A percentile compares a stretch with the other conserved stretches of the same genome.
Conservation (phyloP, 2,888 invertebrate species). For the Melieria crassipennis region DNA sequence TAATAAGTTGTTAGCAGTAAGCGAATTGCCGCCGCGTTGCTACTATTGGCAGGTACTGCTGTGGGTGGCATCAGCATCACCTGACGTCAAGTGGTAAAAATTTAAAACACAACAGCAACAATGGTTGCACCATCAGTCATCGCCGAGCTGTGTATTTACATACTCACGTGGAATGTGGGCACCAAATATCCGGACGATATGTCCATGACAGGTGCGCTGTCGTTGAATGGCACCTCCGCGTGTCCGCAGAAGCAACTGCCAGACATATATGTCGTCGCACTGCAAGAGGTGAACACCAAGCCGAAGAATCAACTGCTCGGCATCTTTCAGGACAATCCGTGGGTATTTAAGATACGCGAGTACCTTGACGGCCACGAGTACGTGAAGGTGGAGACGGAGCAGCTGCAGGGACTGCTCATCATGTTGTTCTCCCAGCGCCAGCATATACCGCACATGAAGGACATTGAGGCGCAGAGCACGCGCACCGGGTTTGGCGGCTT, state of each 20-base stretch:
- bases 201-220: constrained; percentile 75
- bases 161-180: constrained; percentile 92
- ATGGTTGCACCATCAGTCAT: constrained; percentile 45
- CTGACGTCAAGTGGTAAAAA: constrained; percentile 13
- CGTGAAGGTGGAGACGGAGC: constrained; percentile 80
- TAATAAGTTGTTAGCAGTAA: constrained; percentile 7
- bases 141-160: constrained; percentile 70
- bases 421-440: constrained; percentile 81
- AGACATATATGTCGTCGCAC: constrained; percentile 87
- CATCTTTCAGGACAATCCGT: constrained; percentile 83
- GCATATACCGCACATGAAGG: constrained; percentile 81
- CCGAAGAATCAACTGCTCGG: constrained; percentile 85
- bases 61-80: background rate
- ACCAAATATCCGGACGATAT: constrained; percentile 78
- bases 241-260: constrained; percentile 74
- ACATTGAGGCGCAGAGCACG: constrained; percentile 87
- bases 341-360: constrained; percentile 80
- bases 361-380: constrained; percentile 75
- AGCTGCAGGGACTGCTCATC: constrained; percentile 85
- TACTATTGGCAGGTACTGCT: background rate
- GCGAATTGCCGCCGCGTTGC: constrained; percentile 1
- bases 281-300: constrained; percentile 90
- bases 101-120: background rate
- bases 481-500: constrained; percentile 90
- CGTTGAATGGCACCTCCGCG: constrained; percentile 70